phyloP scores from a whole-genome alignment of 2,113 vertebrate species.

The Takifugu flavidus region DNA sequence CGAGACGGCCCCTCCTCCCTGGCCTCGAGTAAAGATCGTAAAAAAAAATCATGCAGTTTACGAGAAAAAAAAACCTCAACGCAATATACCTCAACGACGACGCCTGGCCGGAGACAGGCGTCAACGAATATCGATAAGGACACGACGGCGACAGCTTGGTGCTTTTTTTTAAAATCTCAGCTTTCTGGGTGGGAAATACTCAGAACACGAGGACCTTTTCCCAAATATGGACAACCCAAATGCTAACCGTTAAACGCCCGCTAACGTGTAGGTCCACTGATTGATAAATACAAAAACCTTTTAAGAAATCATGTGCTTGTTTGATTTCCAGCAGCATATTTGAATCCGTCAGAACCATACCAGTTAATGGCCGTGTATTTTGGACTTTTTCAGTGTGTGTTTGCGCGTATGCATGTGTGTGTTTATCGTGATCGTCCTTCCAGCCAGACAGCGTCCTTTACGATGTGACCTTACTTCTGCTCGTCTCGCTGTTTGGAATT shows the following conservation, averaged over 20 bases:
- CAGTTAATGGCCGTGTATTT: slow-evolving; percentile 75
- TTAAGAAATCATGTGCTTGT: slow-evolving; percentile 80
- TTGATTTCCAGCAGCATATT: slow-evolving; percentile 73
- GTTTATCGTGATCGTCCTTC: slow-evolving; percentile 75
- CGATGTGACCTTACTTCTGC: slow-evolving; percentile 85
- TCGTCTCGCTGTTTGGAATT: slow-evolving; percentile 82
- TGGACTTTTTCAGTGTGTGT: slow-evolving; percentile 28
- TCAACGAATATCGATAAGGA: slow-evolving; percentile 70
- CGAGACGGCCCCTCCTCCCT: slow-evolving; percentile 53
- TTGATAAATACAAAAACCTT: slow-evolving; percentile 67
- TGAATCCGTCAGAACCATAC: slow-evolving; percentile 70
- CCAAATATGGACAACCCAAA: not conserved
- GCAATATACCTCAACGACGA: slow-evolving; percentile 26
- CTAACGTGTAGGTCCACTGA: slow-evolving; percentile 60
- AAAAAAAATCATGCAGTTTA: slow-evolving; percentile 79
- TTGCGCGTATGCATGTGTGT: slow-evolving; percentile 17
- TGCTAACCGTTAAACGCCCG: slow-evolving; percentile 19
- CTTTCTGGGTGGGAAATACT: slow-evolving; percentile 15
- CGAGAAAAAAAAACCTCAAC: slow-evolving; percentile 66
- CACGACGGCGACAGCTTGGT: slow-evolving; percentile 72
- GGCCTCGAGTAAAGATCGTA: slow-evolving; percentile 67
- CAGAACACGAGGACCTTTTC: slow-evolving; percentile 6
- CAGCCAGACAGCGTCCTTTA: slow-evolving; percentile 91
- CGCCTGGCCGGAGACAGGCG: slow-evolving; percentile 53
- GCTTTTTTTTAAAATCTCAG: slow-evolving; percentile 32